Evolutionary conservation across 2,888 invertebrate genomes (phyloP).

Genomic region (Leptinotarsa juncta): DNA sequence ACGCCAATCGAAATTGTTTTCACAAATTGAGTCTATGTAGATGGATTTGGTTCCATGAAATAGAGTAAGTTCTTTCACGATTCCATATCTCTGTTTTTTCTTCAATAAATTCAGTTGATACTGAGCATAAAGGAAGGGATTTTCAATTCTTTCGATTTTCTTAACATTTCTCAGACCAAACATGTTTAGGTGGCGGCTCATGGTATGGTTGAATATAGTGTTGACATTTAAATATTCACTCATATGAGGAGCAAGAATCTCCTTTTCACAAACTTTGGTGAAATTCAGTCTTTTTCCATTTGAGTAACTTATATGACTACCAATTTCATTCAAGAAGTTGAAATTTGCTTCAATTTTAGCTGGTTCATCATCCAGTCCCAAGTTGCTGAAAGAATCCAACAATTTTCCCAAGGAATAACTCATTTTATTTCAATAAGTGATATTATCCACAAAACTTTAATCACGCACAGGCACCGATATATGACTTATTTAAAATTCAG

Average conservation of each 20-base stretch:
- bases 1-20: conserved; percentile 15
- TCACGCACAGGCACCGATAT: no score
- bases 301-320: neutral
- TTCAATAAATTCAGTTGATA: neutral
- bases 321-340: neutral
- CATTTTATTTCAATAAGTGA: neutral
- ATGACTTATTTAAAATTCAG: no score
- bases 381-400: neutral
- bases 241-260: no score
- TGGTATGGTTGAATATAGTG: no score
- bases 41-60: conserved; percentile 17
- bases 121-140: neutral
- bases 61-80: neutral
- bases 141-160: neutral
- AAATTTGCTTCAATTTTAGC: neutral
- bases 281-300: neutral
- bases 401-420: neutral
- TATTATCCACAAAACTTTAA: no score
- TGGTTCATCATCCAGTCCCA: neutral
- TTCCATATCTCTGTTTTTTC: neutral
- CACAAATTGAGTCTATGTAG: conserved; percentile 13
- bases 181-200: neutral
- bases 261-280: no score
- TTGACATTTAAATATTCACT: no score
- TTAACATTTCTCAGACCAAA: neutral